Base-by-base conservation (phyloP, 2,888 invertebrate genomes). In the Limulus polyphemus region DNA sequence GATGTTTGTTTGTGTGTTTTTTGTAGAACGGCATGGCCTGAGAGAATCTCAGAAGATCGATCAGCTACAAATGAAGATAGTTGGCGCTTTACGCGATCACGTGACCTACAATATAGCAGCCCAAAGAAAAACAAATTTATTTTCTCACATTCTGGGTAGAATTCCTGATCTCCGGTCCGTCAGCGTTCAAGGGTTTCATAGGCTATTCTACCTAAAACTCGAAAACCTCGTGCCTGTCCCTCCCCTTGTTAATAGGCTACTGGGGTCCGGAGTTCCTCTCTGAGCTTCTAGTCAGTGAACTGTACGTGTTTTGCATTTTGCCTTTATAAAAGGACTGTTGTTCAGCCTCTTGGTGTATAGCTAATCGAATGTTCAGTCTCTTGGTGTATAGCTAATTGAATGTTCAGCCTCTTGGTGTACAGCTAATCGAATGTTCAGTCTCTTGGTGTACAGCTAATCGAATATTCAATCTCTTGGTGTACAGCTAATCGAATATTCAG, bases 11-110 rank as follows among this genome's bases (percentile, higher is more conserved):
- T 32, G 32, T 32, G 32, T 32, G 32, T 32, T 32, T 32, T 32
- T 7, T 54, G 55, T 83, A 94, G 94, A 93, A 78, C 85, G 95
- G 46, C 93, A 93, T 75, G 94, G 94, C 56, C 79, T 97, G 70
- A 87, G 87, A 74, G 94, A 95, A 74, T 90, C 91, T 0, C 87
- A 88, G 74, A 86, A 89, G 71, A 90, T 97, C 70, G 97, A 98
- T 76, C 90, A 90, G 72, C 81, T 97, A 16, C 95, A 98, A 77
- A 93, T 91, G 88, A 94, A 93, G 78, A 90, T 98, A 73, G 92
- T 97, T 72, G 89, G 90, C 66, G 92, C 94, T 64, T 81, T 98
- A 63, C 85, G 94, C 55, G 97, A 98, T 74, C 97, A 98, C 80
- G 93, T 94, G 75, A 94, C 93, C 17, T 90, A 90, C 77, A 88